Percentiles rank a stretch among this genome's conserved stretches.
Conservation (phyloP, 2,113 vertebrate genomes). For the Speoplatyrhinus poulsoni region DNA sequence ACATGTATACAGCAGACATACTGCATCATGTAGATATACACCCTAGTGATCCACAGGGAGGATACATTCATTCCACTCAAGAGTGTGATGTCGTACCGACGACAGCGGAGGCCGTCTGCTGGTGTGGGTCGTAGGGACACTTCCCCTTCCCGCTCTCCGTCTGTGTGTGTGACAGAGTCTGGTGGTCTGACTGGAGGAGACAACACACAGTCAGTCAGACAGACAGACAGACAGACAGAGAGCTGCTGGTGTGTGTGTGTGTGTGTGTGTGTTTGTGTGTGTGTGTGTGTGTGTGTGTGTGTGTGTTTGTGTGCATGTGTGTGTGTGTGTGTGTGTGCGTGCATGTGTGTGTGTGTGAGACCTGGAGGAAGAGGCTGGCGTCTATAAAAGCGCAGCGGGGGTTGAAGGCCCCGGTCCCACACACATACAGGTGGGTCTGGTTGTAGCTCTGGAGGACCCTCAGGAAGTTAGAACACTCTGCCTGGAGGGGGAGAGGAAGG, state of each 20-base stretch:
- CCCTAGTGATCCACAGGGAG: too few species aligned
- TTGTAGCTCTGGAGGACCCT: constrained; percentile 79
- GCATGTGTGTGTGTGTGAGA: constrained; percentile 25
- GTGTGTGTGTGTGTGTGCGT: background rate
- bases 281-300: constrained; percentile 9
- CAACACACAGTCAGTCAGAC: background rate
- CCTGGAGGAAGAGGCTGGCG: constrained; percentile 71
- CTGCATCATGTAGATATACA: too few species aligned
- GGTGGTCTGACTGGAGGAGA: constrained; percentile 68
- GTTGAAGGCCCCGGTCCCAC: constrained; percentile 82
- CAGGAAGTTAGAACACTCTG: constrained; percentile 81
- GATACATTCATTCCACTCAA: background rate
- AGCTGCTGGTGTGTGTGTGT: background rate
- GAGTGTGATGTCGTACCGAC: constrained; percentile 62
- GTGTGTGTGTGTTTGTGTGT: background rate
- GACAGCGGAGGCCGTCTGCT: constrained; percentile 76
- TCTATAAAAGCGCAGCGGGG: constrained; percentile 78
- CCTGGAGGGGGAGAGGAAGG: constrained; percentile 45
- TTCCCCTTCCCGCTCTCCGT: constrained; percentile 82
- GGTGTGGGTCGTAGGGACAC: constrained; percentile 80
- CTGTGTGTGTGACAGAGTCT: constrained; percentile 69
- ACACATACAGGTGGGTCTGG: constrained; percentile 80
- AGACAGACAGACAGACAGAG: background rate
- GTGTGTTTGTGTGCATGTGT: constrained; percentile 4
- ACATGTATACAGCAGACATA: too few species aligned